Conservation (phyloP, 2,888 invertebrate species). For the Adineta ricciae region DNA sequence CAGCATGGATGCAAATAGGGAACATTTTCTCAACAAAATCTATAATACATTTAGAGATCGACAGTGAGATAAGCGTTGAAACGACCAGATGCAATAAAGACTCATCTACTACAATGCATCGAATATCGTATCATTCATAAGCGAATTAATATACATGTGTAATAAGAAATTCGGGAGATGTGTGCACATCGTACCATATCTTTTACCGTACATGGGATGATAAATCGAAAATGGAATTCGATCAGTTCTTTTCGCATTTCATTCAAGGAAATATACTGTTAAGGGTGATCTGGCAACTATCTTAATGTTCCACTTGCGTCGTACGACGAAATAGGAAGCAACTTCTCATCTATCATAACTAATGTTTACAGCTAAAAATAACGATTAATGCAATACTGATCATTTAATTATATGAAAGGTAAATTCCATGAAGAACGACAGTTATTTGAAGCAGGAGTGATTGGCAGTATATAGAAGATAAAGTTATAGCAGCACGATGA, state of each 20-base stretch:
- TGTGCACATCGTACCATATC: conserved; percentile 18
- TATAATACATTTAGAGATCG: not conserved
- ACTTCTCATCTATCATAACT: not conserved
- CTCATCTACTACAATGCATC: conserved; percentile 20
- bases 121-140: not conserved
- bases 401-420: conserved; percentile 16
- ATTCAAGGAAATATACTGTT: not conserved
- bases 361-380: not conserved
- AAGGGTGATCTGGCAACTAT: not conserved
- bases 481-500: not conserved
- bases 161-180: conserved; percentile 28
- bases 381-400: not conserved
- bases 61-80: not conserved
- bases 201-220: not conserved
- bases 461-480: not conserved
- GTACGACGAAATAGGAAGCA: not conserved
- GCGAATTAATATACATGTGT: conserved; percentile 28
- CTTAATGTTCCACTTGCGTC: not conserved
- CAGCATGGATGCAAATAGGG: conserved; percentile 23
- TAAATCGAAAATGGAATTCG: not conserved
- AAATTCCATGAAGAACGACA: not conserved
- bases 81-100: conserved; percentile 24
- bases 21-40: conserved; percentile 20
- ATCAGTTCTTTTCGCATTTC: not conserved
- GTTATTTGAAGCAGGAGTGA: not conserved